Conservation (phyloP, 2,113 vertebrate genomes). For the Oryzias woworae region DNA sequence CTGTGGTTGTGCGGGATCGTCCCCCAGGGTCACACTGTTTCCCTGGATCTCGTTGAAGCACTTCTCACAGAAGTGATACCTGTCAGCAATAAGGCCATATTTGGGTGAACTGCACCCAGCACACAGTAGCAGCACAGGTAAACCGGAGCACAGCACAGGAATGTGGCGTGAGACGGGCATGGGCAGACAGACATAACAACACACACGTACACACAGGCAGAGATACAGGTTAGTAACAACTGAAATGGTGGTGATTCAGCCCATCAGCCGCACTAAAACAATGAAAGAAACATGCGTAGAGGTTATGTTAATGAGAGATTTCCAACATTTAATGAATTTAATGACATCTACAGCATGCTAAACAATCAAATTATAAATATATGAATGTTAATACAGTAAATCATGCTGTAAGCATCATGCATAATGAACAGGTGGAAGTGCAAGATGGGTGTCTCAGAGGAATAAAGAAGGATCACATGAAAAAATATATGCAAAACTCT, state of each 20-base stretch:
- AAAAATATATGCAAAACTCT: not conserved
- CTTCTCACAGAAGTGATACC: conserved; percentile 99
- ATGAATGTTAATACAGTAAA: conserved; percentile 2
- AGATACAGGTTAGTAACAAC: conserved; percentile 62
- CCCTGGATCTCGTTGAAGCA: conserved; percentile 99
- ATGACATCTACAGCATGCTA: conserved; percentile 20
- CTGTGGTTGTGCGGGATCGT: conserved; percentile 96
- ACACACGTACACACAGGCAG: conserved; percentile 42
- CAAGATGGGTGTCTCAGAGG: not conserved
- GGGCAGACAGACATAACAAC: conserved; percentile 26
- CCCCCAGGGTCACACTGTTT: conserved; percentile 97
- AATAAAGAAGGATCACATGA: not conserved
- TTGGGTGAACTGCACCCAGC: conserved; percentile 92
- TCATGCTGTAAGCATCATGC: conserved; percentile 18
- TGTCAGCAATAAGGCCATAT: conserved; percentile 96
- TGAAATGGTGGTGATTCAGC: conserved; percentile 35
- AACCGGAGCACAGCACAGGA: conserved; percentile 52
- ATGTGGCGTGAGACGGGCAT: conserved; percentile 50
- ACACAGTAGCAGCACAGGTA: conserved; percentile 82
- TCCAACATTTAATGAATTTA: not conserved
- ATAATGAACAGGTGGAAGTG: conserved; percentile 17
- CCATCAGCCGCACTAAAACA: conserved; percentile 49
- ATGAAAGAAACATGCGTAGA: conserved; percentile 25
- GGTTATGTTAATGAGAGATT: conserved; percentile 15
- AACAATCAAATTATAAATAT: not conserved